These are phyloP conservation scores for Polylopha cassiicola DNA, from an alignment of 2,888 invertebrate species.

Conservation along the genomic window DNA sequence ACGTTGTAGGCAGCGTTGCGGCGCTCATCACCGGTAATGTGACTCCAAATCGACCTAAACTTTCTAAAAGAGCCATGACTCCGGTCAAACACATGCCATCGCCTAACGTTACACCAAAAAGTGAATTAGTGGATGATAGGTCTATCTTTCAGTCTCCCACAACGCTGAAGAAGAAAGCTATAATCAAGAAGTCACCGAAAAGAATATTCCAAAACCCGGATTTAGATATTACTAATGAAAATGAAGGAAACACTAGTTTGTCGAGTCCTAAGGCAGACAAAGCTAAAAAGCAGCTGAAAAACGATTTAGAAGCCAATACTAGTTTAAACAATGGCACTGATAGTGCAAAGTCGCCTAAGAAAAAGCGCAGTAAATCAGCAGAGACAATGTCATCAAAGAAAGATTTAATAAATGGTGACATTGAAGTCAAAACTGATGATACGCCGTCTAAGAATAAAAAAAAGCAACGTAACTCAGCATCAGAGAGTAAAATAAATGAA, in stretches of 20 bases:
- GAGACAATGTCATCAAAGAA: conserved; percentile 16
- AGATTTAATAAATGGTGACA: conserved; percentile 4
- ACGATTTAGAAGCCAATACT: conserved; percentile 43
- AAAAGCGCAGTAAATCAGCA: conserved; percentile 16
- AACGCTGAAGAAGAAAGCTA: conserved; percentile 64
- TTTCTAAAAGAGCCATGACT: conserved; percentile 56
- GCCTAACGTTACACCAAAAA: conserved; percentile 67
- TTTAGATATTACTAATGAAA: conserved; percentile 46
- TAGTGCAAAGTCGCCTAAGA: conserved; percentile 34
- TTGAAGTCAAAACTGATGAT: conserved; percentile 3
- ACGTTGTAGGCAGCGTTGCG: conserved; percentile 76
- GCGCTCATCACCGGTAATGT: conserved; percentile 77
- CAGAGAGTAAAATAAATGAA: conserved; percentile 8
- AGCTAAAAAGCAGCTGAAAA: conserved; percentile 61
- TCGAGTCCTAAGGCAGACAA: conserved; percentile 59
- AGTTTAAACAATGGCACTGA: conserved; percentile 20
- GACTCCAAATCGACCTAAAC: conserved; percentile 72
- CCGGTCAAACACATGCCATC: conserved; percentile 66
- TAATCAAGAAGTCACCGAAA: conserved; percentile 68
- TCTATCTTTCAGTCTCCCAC: conserved; percentile 67
- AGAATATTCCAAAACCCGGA: conserved; percentile 65
- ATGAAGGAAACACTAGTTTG: conserved; percentile 32
- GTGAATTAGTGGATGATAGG: conserved; percentile 58
- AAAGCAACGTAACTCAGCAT: conserved; percentile 8
- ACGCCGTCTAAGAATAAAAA: conserved; percentile 16